These are phyloP conservation scores for Leucophenga varia DNA, from an alignment of 1,140 invertebrate genomes.

Conservation along the genomic window DNA sequence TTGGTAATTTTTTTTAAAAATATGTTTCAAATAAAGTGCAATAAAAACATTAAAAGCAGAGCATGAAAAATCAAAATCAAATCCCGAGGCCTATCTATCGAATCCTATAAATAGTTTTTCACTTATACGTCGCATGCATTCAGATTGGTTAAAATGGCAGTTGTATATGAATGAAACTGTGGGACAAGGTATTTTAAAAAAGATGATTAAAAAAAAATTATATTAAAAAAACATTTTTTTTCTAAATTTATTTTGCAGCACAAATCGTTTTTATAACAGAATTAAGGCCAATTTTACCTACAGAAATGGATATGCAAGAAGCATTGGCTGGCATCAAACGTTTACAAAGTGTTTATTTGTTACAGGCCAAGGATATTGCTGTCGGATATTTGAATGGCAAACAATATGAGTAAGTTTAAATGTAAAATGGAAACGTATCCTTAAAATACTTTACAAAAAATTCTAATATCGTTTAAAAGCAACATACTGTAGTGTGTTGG, in stretches of 20 bases:
- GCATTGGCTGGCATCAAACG: slow-evolving; percentile 88
- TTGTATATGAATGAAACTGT: slow-evolving; percentile 4
- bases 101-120: slow-evolving; percentile 6
- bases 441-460: too few species aligned
- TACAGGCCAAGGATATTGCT: slow-evolving; percentile 83
- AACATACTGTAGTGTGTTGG: too few species aligned
- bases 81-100: slow-evolving; percentile 3
- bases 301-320: slow-evolving; percentile 86
- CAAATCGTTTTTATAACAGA: too few species aligned
- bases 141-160: slow-evolving; percentile 4
- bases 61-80: background rate
- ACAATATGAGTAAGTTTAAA: slow-evolving; percentile 78
- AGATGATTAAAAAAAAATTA: too few species aligned
- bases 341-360: slow-evolving; percentile 91
- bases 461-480: too few species aligned
- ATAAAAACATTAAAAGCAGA: too few species aligned
- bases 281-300: slow-evolving; percentile 74
- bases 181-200: too few species aligned
- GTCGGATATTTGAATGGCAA: slow-evolving; percentile 83
- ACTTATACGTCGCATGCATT: slow-evolving; percentile 3
- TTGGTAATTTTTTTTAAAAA: too few species aligned
- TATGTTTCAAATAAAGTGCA: too few species aligned
- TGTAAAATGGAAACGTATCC: too few species aligned
- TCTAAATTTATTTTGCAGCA: too few species aligned
- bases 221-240: too few species aligned